Base-by-base conservation (phyloP, 2,888 invertebrate species). In the Hirtodrosophila cameraria region DNA sequence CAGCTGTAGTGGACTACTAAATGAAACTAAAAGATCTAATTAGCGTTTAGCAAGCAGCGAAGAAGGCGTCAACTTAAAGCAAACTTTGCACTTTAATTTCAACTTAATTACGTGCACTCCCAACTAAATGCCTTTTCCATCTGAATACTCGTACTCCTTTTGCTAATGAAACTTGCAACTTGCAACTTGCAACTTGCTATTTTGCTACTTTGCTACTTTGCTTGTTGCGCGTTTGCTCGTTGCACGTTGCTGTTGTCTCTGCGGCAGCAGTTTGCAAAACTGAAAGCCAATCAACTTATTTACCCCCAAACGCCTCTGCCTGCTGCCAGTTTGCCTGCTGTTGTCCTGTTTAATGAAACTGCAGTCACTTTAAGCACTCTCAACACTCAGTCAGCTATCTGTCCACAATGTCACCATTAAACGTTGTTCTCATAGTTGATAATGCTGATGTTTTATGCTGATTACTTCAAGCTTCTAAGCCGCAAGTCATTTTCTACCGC, bases 31-130 rank as follows among this genome's bases (percentile, higher is more conserved):
- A 60, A 70, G 80, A 82, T 82, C 82, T 86, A 82, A 82, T 82
- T 82, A 82, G 86, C 83, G 59, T 65, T 67, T 75, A 49, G 60
- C 48, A 36, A 20, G 27, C 9, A 23, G 20, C 25, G 46, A n/a
- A n/a, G n/a, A 55, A 41, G 48, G 41, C 50, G 53, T 53, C 38
- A 71, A 86, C 77, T 82, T 82, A 80, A 86, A 80, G 83, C 66
- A 83, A 86, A 82, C 80, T 82, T 82, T 76, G 35, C 69, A 68
- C 82, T 82, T 82, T 86, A 82, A 82, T 86, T 68, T 75, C 68
- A 86, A 83, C 75, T 83, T 80, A 83, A 82, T 83, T 79, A 82
- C 73, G 61, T 42, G 41, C 39, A 46, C 57, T 46, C 36, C 11
- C 48, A 35, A 31, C 52, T 46, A 45, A 70, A 61, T 68, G 54